Evolutionary conservation across 2,113 vertebrate genomes (phyloP).

Genomic region (Uria lomvia): DNA sequence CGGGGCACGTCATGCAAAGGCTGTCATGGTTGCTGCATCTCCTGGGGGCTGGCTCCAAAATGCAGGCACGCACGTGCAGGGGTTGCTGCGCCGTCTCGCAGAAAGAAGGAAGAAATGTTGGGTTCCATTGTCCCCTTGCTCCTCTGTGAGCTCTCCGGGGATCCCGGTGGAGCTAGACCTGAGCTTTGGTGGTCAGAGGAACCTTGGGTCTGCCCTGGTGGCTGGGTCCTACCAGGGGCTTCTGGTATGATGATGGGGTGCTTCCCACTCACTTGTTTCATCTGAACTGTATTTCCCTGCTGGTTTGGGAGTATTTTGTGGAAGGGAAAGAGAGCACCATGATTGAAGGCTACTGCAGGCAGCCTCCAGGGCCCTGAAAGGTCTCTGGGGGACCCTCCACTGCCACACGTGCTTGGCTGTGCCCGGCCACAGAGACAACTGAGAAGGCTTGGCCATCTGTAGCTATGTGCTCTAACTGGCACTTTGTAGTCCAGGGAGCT

Average conservation of each 20-base stretch:
- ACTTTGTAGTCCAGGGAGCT: background rate
- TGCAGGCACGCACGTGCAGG: background rate
- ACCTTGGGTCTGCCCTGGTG: background rate
- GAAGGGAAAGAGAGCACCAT: background rate
- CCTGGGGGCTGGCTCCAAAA: background rate
- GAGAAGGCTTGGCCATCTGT: background rate
- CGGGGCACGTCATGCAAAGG: background rate
- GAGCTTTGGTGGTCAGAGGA: background rate
- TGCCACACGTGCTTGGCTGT: background rate
- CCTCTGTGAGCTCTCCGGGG: rapidly evolving
- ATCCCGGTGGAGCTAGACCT: background rate
- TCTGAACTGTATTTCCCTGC: background rate
- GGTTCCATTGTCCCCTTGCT: background rate
- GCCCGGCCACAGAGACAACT: background rate
- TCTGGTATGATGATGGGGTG: background rate
- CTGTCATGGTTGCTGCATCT: constrained; percentile 18
- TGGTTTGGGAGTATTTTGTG: background rate
- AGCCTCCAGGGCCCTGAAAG: background rate
- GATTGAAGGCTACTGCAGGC: background rate
- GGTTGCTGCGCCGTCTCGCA: rapidly evolving
- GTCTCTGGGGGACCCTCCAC: background rate
- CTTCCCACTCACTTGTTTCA: background rate
- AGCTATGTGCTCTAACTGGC: background rate
- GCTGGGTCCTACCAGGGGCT: background rate
- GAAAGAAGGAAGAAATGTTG: background rate